Base-by-base conservation (phyloP, 2,797 vertebrate genomes). In the Acanthurus lineatus region DNA sequence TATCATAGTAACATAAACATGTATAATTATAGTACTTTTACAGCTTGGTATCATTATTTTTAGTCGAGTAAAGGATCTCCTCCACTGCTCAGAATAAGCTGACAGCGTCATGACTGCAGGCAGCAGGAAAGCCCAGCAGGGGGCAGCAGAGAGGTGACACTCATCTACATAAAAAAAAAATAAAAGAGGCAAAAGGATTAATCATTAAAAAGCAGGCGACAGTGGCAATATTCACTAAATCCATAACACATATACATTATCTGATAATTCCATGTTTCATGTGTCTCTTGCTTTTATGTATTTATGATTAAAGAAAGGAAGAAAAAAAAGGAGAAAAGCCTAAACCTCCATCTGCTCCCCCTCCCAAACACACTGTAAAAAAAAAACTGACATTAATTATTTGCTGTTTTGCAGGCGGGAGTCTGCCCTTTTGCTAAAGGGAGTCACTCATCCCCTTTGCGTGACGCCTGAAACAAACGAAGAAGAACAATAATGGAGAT, bases 311-410 rank as follows among this genome's bases (percentile, higher is more conserved):
- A 84, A 84, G 47, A 19, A 47, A 7, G 9, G 48, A 48, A 52
- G 54, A 60, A 57, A 63, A 60, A 61, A 51, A 77, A 45, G 48
- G 28, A 32, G 28, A 32, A 32, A 32, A 32, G 28, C 28, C 28
- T 32, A 32, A 32, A 32, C 47, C 71, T 81, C 52, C 40, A 65
- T 60, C 81, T 2, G 44, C 77, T 68, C 71, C 62, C 80, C 58
- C 81, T 38, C 77, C 62, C 80, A 35, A 67, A 66, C 61, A 14
- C 79, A 35, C 77, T 40, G 54, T 70, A 81, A 67, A 64, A 78
- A 79, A 85, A 85, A 77, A 32, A 32, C 66, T 84, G 81, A 83
- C 91, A 94, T 94, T 92, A 93, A 94, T 93, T 93, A 94, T 93
- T 93, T 92, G 92, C 89, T 88, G 19, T 91, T 89, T 87, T 89